Conservation (phyloP, 2,113 vertebrate species). For the Ictalurus furcatus region DNA sequence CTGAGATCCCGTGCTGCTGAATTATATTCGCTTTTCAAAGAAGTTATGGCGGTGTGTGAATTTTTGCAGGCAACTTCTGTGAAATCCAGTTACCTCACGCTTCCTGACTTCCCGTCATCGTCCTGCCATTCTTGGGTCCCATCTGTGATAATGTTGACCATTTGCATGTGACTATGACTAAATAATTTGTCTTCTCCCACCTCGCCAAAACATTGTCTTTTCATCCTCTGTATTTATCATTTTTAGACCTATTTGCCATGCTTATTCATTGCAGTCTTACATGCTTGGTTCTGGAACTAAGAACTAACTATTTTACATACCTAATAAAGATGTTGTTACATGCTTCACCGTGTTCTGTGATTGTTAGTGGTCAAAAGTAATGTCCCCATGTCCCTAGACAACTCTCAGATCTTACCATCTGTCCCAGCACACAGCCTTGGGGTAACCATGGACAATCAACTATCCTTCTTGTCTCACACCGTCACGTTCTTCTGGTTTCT, state of each 20-base stretch:
- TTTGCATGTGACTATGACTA: conserved; percentile 57
- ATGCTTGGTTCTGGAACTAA: conserved; percentile 71
- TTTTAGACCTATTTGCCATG: conserved; percentile 20
- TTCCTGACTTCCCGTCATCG: conserved; percentile 47
- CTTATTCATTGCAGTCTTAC: conserved; percentile 64
- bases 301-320: conserved; percentile 52
- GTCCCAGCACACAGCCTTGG: too few species aligned
- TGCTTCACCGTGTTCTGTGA: conserved; percentile 3
- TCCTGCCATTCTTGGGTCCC: conserved; percentile 36
- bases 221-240: conserved; percentile 48
- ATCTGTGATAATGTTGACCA: conserved; percentile 52
- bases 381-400: background rate
- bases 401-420: background rate
- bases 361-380: background rate
- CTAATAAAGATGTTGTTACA: conserved; percentile 52
- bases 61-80: conserved; percentile 61
- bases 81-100: conserved; percentile 76
- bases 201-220: conserved; percentile 54
- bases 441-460: too few species aligned
- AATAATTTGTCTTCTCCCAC: conserved; percentile 55
- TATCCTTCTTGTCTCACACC: background rate
- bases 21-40: conserved; percentile 67
- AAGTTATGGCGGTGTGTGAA: conserved; percentile 73
- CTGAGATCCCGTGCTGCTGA: conserved; percentile 44
- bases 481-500: too few species aligned